These are phyloP conservation scores for Hippocampus mohnikei DNA, from an alignment of 2,113 vertebrate species.

Conservation along the genomic window DNA sequence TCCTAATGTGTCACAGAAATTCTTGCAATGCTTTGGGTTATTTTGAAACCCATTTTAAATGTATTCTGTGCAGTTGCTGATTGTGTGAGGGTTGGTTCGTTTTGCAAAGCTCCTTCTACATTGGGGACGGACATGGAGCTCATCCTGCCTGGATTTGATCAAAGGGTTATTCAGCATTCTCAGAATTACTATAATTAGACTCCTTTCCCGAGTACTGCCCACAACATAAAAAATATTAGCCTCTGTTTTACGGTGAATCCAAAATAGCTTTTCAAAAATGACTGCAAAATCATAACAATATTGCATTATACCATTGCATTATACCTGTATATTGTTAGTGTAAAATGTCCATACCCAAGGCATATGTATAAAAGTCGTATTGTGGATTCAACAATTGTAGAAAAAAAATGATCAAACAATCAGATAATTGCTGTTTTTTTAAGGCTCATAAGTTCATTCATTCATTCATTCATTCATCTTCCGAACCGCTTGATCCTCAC, in stretches of 20 bases:
- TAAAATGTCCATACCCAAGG: neutral
- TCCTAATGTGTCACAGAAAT: neutral
- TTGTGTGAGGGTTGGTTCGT: slow-evolving; percentile 1
- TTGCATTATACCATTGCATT: neutral
- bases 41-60: neutral
- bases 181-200: neutral
- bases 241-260: neutral
- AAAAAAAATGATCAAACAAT: neutral
- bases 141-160: neutral
- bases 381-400: too few relatives aligned
- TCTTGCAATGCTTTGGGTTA: neutral
- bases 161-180: neutral
- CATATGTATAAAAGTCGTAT: too few relatives aligned
- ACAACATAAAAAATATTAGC: neutral
- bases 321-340: neutral
- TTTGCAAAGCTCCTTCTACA: slow-evolving; percentile 1
- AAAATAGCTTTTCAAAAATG: neutral
- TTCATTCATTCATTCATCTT: too few relatives aligned
- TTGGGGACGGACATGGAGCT: neutral
- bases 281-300: neutral
- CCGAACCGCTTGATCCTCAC: too few relatives aligned
- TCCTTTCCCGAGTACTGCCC: neutral
- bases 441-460: too few relatives aligned
- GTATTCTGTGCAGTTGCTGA: neutral
- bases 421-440: too few relatives aligned